Evolutionary conservation across 1,140 invertebrate species (phyloP).

Genomic region (Lysiphlebus fabarum): DNA sequence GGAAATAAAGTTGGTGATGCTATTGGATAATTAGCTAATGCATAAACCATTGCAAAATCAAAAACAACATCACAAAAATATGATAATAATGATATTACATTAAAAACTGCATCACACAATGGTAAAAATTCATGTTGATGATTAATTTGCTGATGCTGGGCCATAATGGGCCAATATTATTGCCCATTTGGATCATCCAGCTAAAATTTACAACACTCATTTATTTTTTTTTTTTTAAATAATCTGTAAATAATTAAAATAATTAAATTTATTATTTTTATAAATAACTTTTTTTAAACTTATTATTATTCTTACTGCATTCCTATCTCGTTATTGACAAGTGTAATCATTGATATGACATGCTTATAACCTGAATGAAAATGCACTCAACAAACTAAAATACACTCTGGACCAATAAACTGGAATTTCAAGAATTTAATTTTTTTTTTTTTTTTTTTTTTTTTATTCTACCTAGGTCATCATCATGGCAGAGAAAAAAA

Average conservation of each 20-base stretch:
- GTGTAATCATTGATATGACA: conserved; percentile 39
- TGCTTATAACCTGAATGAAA: conserved; percentile 41
- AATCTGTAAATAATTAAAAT: neutral
- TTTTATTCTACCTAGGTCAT: neutral
- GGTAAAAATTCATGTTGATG: conserved; percentile 71
- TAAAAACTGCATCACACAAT: conserved; percentile 85
- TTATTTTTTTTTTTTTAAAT: conserved; percentile 1
- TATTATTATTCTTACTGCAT: conserved; percentile 38
- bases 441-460: neutral
- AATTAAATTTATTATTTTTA: neutral
- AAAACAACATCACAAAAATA: conserved; percentile 91
- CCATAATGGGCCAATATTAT: conserved; percentile 51
- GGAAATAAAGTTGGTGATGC: conserved; percentile 60
- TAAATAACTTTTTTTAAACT: too few species aligned
- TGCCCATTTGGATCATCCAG: conserved; percentile 51
- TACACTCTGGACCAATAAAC: conserved; percentile 33
- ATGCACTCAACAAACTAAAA: conserved; percentile 31
- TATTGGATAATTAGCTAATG: conserved; percentile 64
- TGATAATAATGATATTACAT: conserved; percentile 84
- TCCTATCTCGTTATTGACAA: conserved; percentile 46
- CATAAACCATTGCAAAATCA: conserved; percentile 80
- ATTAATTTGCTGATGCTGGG: conserved; percentile 48
- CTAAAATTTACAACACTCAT: conserved; percentile 29
- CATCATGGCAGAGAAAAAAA: neutral
- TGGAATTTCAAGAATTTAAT: conserved; percentile 41